Evolutionary conservation across 2,888 invertebrate species (phyloP), one percentile per base, ranked within the genome.

Genomic region (Tubulanus polymorphus): DNA sequence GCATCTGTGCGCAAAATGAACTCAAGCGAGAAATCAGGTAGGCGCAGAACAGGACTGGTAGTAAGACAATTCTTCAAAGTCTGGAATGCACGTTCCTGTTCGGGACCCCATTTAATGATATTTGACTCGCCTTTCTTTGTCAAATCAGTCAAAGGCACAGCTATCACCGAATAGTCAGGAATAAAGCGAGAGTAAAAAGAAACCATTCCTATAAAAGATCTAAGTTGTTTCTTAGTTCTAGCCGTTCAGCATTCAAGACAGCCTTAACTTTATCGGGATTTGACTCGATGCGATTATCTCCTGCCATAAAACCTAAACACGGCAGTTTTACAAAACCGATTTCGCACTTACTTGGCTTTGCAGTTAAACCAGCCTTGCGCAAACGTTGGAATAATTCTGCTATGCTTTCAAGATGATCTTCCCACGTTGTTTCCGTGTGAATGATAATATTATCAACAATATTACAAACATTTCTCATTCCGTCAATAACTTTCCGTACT

Each of bases 1-100:
- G 63, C 63, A 61, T 64, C 64, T 12, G 56, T 62, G 29, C 54
- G 32, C 29, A 62, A 2, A n/a, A 57, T 56, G 51, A 64, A 64
- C 8, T 10, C 8, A 12, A 41, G 35, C 10, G 48, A 12, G n/a
- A 59, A 48, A 46, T 62, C 59, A 30, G 59, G 62, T 3, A 62
- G 29, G 37, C 37, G 41, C 23, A 63, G 35, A 15, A 63, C 53
- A 3, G 60, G 61, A 5, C 29, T 32, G 15, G 20, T 12, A 2
- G 47, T 30, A 20, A 58, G 37, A 29, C 50, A 30, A 23, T 32
- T 26, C 46, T 57, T 60, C 29, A 61, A 41, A 12, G 48, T 46
- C 6, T 53, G 30, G 37, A 58, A 61, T 23, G 55, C 55, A 26
- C n/a, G 25, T 41, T 61, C 54, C 27, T 49, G 55, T 20, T 37